Conservation (phyloP, 2,888 invertebrate species). For the Scaptomyza reducta region DNA sequence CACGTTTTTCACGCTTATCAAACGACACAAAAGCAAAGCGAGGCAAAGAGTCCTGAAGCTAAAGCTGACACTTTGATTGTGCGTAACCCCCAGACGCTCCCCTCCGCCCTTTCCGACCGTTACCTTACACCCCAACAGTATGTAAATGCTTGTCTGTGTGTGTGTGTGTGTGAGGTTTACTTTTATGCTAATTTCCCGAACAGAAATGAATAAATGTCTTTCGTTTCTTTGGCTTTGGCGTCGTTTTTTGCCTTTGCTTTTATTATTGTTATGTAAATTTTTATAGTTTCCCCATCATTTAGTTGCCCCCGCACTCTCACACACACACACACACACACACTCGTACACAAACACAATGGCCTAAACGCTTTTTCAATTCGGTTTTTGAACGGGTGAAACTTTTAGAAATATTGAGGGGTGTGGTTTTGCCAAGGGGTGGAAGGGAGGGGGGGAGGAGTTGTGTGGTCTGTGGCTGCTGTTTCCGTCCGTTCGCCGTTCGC, state of each 20-base stretch:
- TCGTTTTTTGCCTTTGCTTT: constrained; percentile 50
- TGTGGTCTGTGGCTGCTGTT: constrained; percentile 54
- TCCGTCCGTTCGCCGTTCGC: constrained; percentile 35
- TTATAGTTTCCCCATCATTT: constrained; percentile 79
- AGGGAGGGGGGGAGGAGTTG: not conserved
- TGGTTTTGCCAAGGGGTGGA: not conserved
- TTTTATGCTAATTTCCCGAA: constrained; percentile 74
- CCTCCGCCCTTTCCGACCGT: not conserved
- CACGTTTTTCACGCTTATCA: constrained; percentile 76
- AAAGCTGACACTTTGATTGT: constrained; percentile 64
- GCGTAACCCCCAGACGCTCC: constrained; percentile 31
- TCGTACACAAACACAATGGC: constrained; percentile 17
- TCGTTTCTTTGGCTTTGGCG: constrained; percentile 46
- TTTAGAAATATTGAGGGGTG: not conserved
- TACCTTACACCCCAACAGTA: constrained; percentile 1
- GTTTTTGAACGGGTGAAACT: constrained; percentile 20
- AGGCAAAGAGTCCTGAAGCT: constrained; percentile 34
- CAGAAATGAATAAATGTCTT: constrained; percentile 76
- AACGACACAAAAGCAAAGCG: constrained; percentile 38
- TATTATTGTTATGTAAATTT: constrained; percentile 78
- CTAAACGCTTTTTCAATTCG: constrained; percentile 76
- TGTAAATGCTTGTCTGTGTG: constrained; percentile 23
- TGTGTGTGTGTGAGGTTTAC: constrained; percentile 56
- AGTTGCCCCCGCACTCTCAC: constrained; percentile 41
- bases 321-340: constrained; percentile 8